Conservation (phyloP, 2,888 invertebrate genomes). For the Hirtodrosophila cameraria region DNA sequence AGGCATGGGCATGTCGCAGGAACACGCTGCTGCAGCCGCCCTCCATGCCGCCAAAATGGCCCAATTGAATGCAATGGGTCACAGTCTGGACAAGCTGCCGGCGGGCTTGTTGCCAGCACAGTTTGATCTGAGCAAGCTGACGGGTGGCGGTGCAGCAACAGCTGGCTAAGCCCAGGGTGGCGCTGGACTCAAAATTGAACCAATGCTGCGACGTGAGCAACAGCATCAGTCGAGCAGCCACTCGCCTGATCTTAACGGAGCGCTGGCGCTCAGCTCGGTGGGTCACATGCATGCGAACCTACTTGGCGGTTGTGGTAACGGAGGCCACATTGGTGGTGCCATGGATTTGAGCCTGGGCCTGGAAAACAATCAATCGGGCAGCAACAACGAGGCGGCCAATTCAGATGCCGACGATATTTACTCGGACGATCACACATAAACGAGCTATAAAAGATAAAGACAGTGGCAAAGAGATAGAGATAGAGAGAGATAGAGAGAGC, state of each 20-base stretch:
- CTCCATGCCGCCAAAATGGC: conserved; percentile 92
- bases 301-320: conserved; percentile 9
- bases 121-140: conserved; percentile 83
- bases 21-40: conserved; percentile 90
- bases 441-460: conserved; percentile 23
- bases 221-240: conserved; percentile 63
- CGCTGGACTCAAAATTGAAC: conserved; percentile 81
- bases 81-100: conserved; percentile 86
- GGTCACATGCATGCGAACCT: conserved; percentile 53
- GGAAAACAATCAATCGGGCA: conserved; percentile 82
- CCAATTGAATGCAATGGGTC: conserved; percentile 89
- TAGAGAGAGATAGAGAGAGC: conserved; percentile 5
- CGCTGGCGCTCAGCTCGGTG: conserved; percentile 47
- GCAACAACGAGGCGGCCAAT: conserved; percentile 80
- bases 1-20: conserved; percentile 87
- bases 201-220: conserved; percentile 79
- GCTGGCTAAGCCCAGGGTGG: conserved; percentile 51
- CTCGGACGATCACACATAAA: conserved; percentile 84
- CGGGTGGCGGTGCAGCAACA: conserved; percentile 50
- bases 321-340: conserved; percentile 48
- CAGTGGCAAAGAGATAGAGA: too few relatives aligned
- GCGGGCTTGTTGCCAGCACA: conserved; percentile 82
- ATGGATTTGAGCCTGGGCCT: conserved; percentile 83
- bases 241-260: conserved; percentile 60
- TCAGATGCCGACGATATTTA: conserved; percentile 83